A percentile compares a stretch with the other conserved stretches of the same genome.
Evolutionary conservation across 2,888 invertebrate genomes (phyloP).

Genomic region (Melinopterus prodromus): DNA sequence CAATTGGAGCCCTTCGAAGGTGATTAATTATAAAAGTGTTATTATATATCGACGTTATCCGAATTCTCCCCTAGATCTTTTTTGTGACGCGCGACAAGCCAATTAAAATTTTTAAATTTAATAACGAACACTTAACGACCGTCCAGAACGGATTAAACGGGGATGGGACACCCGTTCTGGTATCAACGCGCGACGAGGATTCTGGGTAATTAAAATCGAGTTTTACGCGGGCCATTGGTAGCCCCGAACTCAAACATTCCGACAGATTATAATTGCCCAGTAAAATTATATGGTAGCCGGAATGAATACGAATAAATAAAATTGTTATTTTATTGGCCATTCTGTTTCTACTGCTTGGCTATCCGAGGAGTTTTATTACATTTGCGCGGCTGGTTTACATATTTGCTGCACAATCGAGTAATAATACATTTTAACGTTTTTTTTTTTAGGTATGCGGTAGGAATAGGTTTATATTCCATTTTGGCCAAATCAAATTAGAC

Average conservation of each 20-base stretch:
- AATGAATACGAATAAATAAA: background rate
- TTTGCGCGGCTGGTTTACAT: too few relatives aligned
- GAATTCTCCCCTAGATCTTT: background rate
- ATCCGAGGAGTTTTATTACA: too few relatives aligned
- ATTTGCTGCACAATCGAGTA: too few relatives aligned
- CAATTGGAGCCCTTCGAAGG: background rate
- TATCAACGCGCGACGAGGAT: background rate
- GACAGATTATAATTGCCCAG: background rate
- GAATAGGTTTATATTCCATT: too few relatives aligned
- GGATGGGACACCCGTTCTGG: background rate
- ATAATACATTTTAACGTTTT: too few relatives aligned
- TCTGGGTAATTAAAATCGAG: background rate
- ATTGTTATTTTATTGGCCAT: background rate
- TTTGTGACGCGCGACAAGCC: background rate
- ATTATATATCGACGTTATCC: background rate
- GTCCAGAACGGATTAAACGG: background rate
- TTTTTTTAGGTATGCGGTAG: too few relatives aligned
- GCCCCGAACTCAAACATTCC: background rate
- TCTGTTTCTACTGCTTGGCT: background rate
- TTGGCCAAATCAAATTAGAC: too few relatives aligned
- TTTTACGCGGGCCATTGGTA: conserved; percentile 4
- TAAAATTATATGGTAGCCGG: conserved; percentile 4
- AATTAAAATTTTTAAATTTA: conserved; percentile 4
- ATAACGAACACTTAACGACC: background rate
- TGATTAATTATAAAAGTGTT: background rate